A percentile compares a stretch with the other conserved stretches of the same genome.
These are phyloP conservation scores for Noctuana brunneofusca DNA, from an alignment of 2,888 invertebrate species.

Conservation along the genomic window DNA sequence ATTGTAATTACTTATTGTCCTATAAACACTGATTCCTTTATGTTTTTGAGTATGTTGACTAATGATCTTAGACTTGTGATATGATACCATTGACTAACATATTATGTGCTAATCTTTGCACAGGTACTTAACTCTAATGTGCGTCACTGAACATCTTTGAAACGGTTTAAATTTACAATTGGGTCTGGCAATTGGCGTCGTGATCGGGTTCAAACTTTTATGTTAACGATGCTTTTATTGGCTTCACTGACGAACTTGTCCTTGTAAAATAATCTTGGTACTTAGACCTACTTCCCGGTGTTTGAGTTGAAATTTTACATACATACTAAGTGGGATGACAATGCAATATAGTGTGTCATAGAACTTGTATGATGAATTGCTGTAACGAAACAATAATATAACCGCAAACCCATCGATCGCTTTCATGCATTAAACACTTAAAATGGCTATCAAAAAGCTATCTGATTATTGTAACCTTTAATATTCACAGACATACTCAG, in stretches of 20 bases:
- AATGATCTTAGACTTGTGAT: neutral
- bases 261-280: no score
- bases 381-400: neutral
- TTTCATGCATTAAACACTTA: neutral
- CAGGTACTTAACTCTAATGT: no score
- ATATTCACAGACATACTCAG: conserved; percentile 11
- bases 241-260: no score
- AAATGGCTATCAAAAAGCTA: neutral
- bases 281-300: no score
- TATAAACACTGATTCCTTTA: neutral
- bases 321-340: no score
- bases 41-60: neutral
- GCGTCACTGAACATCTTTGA: no score
- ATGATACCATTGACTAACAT: neutral
- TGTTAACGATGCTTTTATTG: no score
- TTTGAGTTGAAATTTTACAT: no score
- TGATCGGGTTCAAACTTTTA: no score
- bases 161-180: no score
- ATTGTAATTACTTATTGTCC: neutral
- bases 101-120: neutral
- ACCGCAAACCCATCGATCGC: neutral
- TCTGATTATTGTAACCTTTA: conserved; percentile 2
- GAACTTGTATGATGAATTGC: neutral
- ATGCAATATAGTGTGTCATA: no score
- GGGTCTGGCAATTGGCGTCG: no score